Evolutionary conservation across 2,797 vertebrate species (phyloP).

Genomic region (Poeciliopsis paucimaculata): DNA sequence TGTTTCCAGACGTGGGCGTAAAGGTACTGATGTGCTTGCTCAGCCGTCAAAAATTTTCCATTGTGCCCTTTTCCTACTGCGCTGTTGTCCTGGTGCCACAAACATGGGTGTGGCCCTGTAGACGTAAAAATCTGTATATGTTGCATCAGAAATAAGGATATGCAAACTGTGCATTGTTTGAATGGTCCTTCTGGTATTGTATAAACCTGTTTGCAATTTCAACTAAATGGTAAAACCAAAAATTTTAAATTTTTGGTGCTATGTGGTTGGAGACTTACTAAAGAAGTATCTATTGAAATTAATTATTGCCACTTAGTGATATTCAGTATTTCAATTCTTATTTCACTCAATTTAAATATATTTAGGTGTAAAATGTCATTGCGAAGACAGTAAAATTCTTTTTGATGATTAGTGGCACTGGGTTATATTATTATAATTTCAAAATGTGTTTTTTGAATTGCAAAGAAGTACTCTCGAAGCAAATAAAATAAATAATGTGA

Average conservation of each 20-base stretch:
- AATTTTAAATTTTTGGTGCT: not conserved
- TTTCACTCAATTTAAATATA: not conserved
- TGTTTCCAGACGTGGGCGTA: slow-evolving; percentile 32
- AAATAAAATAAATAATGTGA: too few relatives aligned
- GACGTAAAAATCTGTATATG: not conserved
- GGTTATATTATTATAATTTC: too few relatives aligned
- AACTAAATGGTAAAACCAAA: not conserved
- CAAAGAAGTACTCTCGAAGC: too few relatives aligned
- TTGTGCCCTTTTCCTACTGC: slow-evolving; percentile 13
- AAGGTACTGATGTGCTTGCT: slow-evolving; percentile 25
- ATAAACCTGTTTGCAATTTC: not conserved
- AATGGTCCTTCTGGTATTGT: not conserved
- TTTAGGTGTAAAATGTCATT: not conserved
- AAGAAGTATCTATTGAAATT: not conserved
- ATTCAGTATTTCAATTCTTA: not conserved
- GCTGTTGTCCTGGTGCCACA: slow-evolving; percentile 21
- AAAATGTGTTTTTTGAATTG: too few relatives aligned
- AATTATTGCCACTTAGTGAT: not conserved
- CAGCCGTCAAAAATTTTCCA: slow-evolving; percentile 46
- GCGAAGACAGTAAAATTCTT: too few relatives aligned
- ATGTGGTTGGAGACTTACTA: not conserved
- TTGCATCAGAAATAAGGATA: not conserved
- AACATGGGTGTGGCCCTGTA: slow-evolving; percentile 41
- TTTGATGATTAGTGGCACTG: too few relatives aligned
- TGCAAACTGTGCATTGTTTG: not conserved